These are phyloP conservation scores for Rhingia campestris DNA, from an alignment of 2,888 invertebrate species.

Conservation along the genomic window DNA sequence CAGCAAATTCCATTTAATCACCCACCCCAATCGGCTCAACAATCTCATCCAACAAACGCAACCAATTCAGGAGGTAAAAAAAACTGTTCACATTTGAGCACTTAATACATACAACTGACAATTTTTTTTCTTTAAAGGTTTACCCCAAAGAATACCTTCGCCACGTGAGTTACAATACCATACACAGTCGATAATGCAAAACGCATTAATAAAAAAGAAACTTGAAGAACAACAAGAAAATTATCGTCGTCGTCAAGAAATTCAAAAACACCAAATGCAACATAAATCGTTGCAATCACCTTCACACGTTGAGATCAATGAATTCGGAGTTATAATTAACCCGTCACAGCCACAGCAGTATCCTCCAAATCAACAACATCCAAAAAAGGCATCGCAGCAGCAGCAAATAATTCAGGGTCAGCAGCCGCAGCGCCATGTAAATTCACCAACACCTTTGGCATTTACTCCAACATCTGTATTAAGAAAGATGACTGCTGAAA, in stretches of 20 bases:
- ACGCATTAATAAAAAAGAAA: constrained; percentile 93
- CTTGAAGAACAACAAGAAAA: constrained; percentile 94
- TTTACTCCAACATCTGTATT: constrained; percentile 97
- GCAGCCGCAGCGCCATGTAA: constrained; percentile 77
- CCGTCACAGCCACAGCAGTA: constrained; percentile 66
- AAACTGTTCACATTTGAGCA: neutral
- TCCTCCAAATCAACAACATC: constrained; percentile 60
- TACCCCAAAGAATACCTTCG: constrained; percentile 89
- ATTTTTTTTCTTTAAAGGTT: constrained; percentile 82
- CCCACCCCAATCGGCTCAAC: constrained; percentile 36
- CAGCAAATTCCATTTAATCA: constrained; percentile 58
- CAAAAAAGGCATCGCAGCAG: constrained; percentile 57
- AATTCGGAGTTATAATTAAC: constrained; percentile 31
- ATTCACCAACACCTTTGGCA: constrained; percentile 89
- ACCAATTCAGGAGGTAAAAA: constrained; percentile 34
- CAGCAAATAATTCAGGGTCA: constrained; percentile 75
- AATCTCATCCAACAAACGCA: constrained; percentile 25
- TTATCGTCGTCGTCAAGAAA: constrained; percentile 91
- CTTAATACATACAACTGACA: neutral
- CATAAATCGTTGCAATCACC: constrained; percentile 53
- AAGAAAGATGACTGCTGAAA: constrained; percentile 96
- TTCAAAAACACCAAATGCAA: constrained; percentile 76
- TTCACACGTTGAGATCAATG: constrained; percentile 29
- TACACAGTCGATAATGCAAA: constrained; percentile 93
- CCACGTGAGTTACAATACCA: constrained; percentile 93